These are phyloP conservation scores for Stichopus horrens DNA, from an alignment of 53 echinoderm and acorn worm species.

Conservation along the genomic window DNA sequence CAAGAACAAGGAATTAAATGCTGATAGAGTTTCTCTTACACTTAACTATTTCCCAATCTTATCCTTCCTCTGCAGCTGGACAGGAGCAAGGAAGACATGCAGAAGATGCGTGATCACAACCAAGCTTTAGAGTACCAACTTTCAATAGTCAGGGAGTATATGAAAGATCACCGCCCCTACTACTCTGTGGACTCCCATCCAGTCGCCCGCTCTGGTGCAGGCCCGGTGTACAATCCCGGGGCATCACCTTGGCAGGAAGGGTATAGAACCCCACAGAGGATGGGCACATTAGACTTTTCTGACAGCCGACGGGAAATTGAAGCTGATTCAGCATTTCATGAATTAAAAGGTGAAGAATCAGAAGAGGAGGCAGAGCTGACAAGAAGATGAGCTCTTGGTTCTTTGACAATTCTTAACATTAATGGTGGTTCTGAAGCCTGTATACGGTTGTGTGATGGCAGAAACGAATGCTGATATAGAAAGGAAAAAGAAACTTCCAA, in stretches of 20 bases:
- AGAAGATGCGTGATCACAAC: slow-evolving; percentile 28
- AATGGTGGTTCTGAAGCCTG: too few species aligned
- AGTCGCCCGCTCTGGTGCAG: not conserved
- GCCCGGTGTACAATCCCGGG: slow-evolving; percentile 21
- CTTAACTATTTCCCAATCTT: not conserved
- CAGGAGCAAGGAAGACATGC: slow-evolving; percentile 14
- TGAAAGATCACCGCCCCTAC: slow-evolving; percentile 35
- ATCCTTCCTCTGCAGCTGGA: slow-evolving; percentile 19
- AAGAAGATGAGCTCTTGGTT: slow-evolving; percentile 10
- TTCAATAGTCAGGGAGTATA: slow-evolving; percentile 38
- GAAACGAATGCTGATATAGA: too few species aligned
- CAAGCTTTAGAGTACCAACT: slow-evolving; percentile 43
- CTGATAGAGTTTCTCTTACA: not conserved
- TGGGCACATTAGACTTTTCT: not conserved
- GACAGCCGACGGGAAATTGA: slow-evolving; percentile 16
- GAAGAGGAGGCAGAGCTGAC: slow-evolving; percentile 41
- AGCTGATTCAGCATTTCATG: slow-evolving; percentile 26
- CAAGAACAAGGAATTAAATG: not conserved
- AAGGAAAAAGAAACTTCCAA: too few species aligned
- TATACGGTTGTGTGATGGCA: too few species aligned
- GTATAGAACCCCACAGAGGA: not conserved
- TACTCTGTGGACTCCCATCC: slow-evolving; percentile 42
- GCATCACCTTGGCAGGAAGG: slow-evolving; percentile 43
- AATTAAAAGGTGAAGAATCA: slow-evolving; percentile 37
- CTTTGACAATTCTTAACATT: not conserved